Evolutionary conservation across 92 coral and sea anemone genomes (phyloP), one percentile per base, ranked within the genome.

Genomic region (Hydrozoanthus gracilis): DNA sequence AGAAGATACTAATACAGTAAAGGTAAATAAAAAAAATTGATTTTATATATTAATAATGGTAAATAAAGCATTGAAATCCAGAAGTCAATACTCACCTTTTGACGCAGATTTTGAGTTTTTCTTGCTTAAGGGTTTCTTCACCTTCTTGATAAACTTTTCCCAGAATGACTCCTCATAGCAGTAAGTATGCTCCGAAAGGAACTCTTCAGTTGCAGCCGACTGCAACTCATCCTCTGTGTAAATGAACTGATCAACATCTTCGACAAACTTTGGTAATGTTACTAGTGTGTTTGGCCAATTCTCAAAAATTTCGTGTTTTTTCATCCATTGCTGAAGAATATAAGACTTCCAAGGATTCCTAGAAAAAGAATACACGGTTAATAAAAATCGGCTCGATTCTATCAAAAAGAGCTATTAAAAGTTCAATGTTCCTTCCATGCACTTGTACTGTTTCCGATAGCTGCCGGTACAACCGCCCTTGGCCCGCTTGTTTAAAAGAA

Each of bases 221-320:
- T 16, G 61, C 62, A 51, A 62, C 44, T 75, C 79, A 18, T 51
- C 4, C 16, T 51, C 61, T 16, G 79, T 51, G 52, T 4, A 5
- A 50, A 4, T 3, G 8, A 0, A 11, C 45, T 49, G 46, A 8
- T 18, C 64, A 4, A 75, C 62, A 20, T 75, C 64, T 50, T 9
- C n/a, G 58, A 51, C 62, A 35, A 46, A 16, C 18, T 51, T 75
- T 2, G 62, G 64, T 20, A 75, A 16, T 5, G 46, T 20, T 62
- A 75, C 79, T 16, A 7, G 64, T 51, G 64, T 75, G 17, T 75
- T 75, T 4, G 79, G 79, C 79, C 79, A 75, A 62, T 75, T 75
- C 79, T 75, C 79, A 45, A 15, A 75, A 48, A 75, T 75, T 7
- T 75, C 79, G 44, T 75, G 79, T 8, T 75, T 75, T 49, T 51